Conservation (phyloP, 2,888 invertebrate genomes). For the Eledone cirrhosa region DNA sequence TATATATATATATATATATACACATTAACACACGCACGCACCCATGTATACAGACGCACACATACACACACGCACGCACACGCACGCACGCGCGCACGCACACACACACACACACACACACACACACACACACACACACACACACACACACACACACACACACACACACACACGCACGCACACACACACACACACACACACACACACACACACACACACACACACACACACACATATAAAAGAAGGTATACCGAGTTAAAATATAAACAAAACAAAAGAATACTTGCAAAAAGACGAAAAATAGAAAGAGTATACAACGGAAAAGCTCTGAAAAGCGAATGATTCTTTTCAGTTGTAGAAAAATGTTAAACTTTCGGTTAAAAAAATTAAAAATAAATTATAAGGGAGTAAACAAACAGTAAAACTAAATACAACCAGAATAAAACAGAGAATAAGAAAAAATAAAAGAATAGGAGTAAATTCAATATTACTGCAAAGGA, state of each 20-base stretch:
- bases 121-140: background rate
- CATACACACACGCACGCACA: background rate
- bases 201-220: background rate
- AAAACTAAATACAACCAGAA: no score
- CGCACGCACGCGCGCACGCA: background rate
- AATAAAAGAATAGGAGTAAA: no score
- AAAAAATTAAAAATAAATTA: no score
- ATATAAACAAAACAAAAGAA: background rate
- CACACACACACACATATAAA: background rate
- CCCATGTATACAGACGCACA: background rate
- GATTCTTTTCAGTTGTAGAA: no score
- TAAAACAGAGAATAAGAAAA: no score
- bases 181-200: background rate
- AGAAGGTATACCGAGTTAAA: background rate
- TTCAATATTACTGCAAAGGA: no score
- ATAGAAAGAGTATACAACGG: no score
- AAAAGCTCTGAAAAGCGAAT: no score
- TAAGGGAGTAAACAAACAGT: no score
- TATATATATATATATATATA: background rate
- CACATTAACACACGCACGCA: background rate
- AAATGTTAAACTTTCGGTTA: no score
- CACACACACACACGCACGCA: background rate
- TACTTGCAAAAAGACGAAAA: no score
- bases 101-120: background rate
- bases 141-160: background rate